Base-by-base conservation (phyloP, 2,113 vertebrate species). In the Numida meleagris region DNA sequence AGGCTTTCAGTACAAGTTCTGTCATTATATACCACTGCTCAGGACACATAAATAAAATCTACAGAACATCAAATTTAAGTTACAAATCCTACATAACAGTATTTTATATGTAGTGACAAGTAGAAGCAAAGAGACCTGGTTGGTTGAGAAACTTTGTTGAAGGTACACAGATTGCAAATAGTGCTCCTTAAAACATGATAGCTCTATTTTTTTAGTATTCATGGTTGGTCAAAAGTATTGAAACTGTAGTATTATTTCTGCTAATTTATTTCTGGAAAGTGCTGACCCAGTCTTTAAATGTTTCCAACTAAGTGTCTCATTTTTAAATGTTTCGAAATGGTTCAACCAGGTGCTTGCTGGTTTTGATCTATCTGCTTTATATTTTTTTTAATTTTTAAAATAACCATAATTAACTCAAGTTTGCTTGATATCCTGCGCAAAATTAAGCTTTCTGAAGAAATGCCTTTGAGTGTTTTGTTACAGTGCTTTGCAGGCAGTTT, bases 71-170 rank as follows among this genome's bases (percentile, higher is more conserved):
- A 36, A 27, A 85, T 96, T 92, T 95, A 82, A 91, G 40, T 95
- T 97, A 85, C 76, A 38, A 90, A 27, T 96, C 74, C 46, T 84
- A 23, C 90, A 14, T 84, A 23, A 34, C 89, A 91, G 45, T 96
- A 78, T 83, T 91, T 97, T 93, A 66, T 85, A 78, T 57, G 34
- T 79, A 81, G 72, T 91, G 55, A 53, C 77, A 87, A 89, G 82
- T 17, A 85, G 84, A 94, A 82, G 90, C 68, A 72, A 80, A 91
- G 33, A 86, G 73, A n/a, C 33, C 62, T 57, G 67, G 74, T 95
- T 95, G 93, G 74, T 94, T 90, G 94, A 82, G 58, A 91, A 95
- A 58, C 63, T 86, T 6, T 78, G 36, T 88, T 89, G 75, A 73
- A 65, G 31, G 10, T 16, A 19, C 34, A 46, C 34, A 55, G 67